A percentile compares a stretch with the other conserved stretches of the same genome.
Conservation (phyloP, 2,888 invertebrate species). For the Amorpha juglandis region DNA sequence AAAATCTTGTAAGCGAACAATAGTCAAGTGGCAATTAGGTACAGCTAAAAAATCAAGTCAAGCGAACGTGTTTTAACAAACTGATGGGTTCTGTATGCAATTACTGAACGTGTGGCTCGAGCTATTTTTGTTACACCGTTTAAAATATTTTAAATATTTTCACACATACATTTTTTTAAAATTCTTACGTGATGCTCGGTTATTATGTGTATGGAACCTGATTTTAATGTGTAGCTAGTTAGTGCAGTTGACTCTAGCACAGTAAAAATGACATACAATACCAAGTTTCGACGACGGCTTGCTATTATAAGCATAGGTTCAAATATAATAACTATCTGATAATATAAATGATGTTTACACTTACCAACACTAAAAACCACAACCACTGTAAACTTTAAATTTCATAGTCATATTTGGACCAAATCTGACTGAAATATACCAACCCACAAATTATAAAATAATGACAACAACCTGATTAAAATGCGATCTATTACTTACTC, state of each 20-base stretch:
- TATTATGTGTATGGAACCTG: neutral
- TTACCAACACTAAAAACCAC: too few species aligned
- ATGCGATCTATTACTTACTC: too few species aligned
- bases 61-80: neutral
- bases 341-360: too few species aligned
- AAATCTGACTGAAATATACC: too few species aligned
- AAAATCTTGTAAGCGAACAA: constrained; percentile 21
- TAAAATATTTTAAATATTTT: constrained; percentile 15
- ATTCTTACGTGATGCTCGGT: neutral
- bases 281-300: neutral
- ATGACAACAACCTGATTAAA: too few species aligned
- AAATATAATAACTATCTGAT: too few species aligned
- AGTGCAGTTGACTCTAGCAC: neutral
- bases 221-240: neutral
- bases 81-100: neutral
- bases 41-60: neutral
- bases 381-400: too few species aligned
- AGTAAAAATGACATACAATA: neutral
- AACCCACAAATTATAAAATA: too few species aligned
- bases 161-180: neutral
- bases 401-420: too few species aligned
- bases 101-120: neutral
- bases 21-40: constrained; percentile 11
- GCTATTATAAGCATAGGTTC: neutral
- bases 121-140: neutral